phyloP scores from a whole-genome alignment of 2,888 invertebrate genomes.

The Rhagonycha lutea region DNA sequence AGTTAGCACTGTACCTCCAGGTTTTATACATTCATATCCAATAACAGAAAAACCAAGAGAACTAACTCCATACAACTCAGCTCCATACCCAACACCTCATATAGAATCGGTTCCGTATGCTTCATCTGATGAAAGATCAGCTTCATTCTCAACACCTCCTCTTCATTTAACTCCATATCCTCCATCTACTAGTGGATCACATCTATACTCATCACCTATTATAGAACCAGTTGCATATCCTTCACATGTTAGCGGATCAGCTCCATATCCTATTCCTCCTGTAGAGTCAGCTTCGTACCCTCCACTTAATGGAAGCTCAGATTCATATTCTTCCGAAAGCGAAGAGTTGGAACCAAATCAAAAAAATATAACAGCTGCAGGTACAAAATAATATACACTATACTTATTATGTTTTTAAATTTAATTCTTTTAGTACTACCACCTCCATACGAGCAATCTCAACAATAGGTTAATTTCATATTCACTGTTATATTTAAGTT shows the following conservation, averaged over 20 bases:
- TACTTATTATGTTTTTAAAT: too few species aligned
- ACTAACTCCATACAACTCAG: background rate
- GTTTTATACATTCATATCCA: background rate
- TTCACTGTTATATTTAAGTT: too few species aligned
- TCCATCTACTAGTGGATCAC: background rate
- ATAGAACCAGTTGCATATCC: background rate
- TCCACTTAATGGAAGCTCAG: too few species aligned
- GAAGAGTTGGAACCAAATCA: too few species aligned
- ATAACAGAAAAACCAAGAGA: background rate
- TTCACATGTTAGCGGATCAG: background rate
- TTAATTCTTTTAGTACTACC: too few species aligned
- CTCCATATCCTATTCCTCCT: background rate
- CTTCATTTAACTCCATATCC: background rate
- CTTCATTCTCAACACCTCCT: background rate
- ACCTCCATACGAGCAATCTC: too few species aligned
- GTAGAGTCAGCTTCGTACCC: background rate
- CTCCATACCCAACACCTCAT: background rate
- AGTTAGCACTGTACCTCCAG: background rate
- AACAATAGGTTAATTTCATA: too few species aligned
- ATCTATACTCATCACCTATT: too few species aligned
- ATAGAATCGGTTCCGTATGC: background rate
- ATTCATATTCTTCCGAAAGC: too few species aligned
- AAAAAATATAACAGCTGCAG: too few species aligned
- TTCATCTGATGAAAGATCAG: conserved; percentile 1
- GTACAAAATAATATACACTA: too few species aligned